Base-by-base conservation (phyloP, 2,888 invertebrate genomes). In the Xylophagus ater region DNA sequence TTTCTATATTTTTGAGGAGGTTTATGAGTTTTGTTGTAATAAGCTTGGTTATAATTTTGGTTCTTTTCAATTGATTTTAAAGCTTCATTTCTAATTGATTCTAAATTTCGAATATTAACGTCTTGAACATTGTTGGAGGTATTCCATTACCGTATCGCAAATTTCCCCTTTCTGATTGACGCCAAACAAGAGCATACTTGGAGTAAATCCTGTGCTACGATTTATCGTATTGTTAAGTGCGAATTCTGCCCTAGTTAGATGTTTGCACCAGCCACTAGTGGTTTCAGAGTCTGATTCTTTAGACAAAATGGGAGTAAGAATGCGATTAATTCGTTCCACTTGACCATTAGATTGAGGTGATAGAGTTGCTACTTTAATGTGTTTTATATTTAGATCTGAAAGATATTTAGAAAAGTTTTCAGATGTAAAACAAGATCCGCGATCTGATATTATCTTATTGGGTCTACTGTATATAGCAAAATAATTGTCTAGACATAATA, bases 141-240 rank as follows among this genome's bases (percentile, higher is more conserved):
- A 42, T n/a, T 43, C 40, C 25, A 34, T 40, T 7, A 50, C 14
- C 8, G 40, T 36, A 34, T 54, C 52, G 23, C 41, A 34, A n/a
- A 47, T 26, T 5, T 40, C 26, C 10, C 51, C 50, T 30, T 42
- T 44, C 33, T 56, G 55, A 31, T 48, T 24, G 4, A 51, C 36
- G 2, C 55, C 55, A 34, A 52, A 54, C 21, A 56, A 36, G 13
- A 53, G 29, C 28, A 41, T 46, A 43, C 49, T 49, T 2, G 54
- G 52, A 3, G 51, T 47, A 31, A 53, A 47, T 1, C 48, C 47
- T 15, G 53, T 50, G n/a, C 50, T 39, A 25, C 51, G 47, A 29
- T 46, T 45, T n/a, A 53, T 30, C 1, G 51, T 52, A 36, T 53
- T 53, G 35, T 53, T 52, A 6, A 52, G 36, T 1, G 46, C 44